A percentile compares a stretch with the other conserved stretches of the same genome.
These are phyloP conservation scores for Rhodophaea formosa DNA, from an alignment of 2,888 invertebrate species.

Conservation along the genomic window DNA sequence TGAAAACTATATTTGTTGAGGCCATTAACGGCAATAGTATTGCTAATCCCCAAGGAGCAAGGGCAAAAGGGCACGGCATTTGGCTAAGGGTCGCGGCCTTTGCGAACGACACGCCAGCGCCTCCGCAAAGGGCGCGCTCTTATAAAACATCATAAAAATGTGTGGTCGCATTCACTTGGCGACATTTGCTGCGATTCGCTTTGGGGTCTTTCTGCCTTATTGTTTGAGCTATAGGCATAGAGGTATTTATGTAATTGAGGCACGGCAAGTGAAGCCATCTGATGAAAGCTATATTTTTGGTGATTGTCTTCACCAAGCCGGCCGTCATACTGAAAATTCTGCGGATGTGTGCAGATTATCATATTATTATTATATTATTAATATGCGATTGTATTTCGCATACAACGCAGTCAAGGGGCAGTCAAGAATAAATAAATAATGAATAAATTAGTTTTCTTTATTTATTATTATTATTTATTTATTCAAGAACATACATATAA, in stretches of 20 bases:
- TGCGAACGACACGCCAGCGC: slow-evolving; percentile 46
- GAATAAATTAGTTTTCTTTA: too few relatives aligned
- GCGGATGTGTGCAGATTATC: too few relatives aligned
- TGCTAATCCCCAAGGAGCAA: slow-evolving; percentile 34
- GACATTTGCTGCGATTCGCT: slow-evolving; percentile 47
- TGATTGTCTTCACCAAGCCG: too few relatives aligned
- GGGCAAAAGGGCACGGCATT: slow-evolving; percentile 70
- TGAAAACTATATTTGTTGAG: not conserved
- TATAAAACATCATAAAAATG: slow-evolving; percentile 47
- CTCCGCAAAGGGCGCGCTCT: slow-evolving; percentile 58
- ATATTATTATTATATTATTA: too few relatives aligned
- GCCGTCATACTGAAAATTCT: too few relatives aligned
- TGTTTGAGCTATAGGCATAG: not conserved
- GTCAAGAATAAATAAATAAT: too few relatives aligned
- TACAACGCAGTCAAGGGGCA: too few relatives aligned
- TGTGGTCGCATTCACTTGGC: slow-evolving; percentile 50
- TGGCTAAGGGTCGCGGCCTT: slow-evolving; percentile 63
- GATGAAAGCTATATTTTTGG: too few relatives aligned
- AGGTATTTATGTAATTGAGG: not conserved
- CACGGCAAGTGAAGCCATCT: too few relatives aligned
- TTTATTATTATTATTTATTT: too few relatives aligned
- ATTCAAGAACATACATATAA: too few relatives aligned
- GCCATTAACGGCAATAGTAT: not conserved
- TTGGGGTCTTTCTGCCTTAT: not conserved
- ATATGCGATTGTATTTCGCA: too few relatives aligned